Base-by-base conservation (phyloP, 2,888 invertebrate genomes). In the Sphecodes monilicornis region DNA sequence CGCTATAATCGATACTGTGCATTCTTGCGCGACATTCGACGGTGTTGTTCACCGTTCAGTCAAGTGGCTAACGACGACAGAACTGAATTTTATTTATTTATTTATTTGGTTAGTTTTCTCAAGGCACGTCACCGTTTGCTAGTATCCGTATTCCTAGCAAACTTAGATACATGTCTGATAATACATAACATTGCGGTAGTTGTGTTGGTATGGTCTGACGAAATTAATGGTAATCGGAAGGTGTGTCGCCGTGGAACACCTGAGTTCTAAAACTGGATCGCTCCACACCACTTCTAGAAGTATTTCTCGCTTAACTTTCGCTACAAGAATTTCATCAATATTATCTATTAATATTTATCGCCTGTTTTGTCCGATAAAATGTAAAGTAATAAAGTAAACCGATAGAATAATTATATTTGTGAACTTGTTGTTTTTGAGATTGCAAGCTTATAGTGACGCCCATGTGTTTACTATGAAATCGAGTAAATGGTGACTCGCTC, bases 1-100 rank as follows among this genome's bases (percentile, higher is more conserved):
- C 39, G 73, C 39, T 32, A 26, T 39, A 29, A 74, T 74, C 74
- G 74, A 74, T 74, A 74, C 41, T 26, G 39, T 41, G 74, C 60
- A 41, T 18, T 74, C 41, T 74, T 22, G 41, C 74, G 60, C 60
- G n/a, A 10, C 8, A 39, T 36, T 18, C 3, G 54, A 39, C 39
- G 39, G 5, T 39, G 36, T 41, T 43, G 43, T 32, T 32, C 43
- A 13, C 32, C 36, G 66, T 50, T 8, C 8, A 22, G 50, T 29
- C 16, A n/a, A 50, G n/a, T 50, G 13, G 29, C 36, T n/a, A n/a
- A 22, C 50, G 8, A 26, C n/a, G 26, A 18, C 16, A 6, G 11
- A 66, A 66, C 18, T 36, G n/a, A 32, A 76, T 76, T 66, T 36
- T 32, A 32, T 36, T 36, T 13, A n/a, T 4, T 29, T 60, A 29